These are phyloP conservation scores for Columba janthina DNA, from an alignment of 2,113 vertebrate genomes.

Conservation along the genomic window DNA sequence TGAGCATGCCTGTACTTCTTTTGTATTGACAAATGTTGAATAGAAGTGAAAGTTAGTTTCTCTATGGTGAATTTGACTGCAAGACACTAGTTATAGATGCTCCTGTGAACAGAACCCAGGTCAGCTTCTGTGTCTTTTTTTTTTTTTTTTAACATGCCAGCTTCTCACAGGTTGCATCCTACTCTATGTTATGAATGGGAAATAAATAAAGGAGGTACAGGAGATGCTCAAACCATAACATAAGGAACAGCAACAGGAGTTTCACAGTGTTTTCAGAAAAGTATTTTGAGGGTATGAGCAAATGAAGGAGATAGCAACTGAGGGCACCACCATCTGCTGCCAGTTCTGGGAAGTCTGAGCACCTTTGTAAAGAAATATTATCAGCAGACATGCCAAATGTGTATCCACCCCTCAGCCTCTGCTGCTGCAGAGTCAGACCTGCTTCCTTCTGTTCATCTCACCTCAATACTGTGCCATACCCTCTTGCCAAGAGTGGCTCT, in stretches of 20 bases:
- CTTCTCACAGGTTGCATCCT: background rate
- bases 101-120: background rate
- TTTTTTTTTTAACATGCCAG: background rate
- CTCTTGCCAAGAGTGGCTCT: background rate
- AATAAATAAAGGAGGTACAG: background rate
- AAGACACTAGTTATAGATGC: background rate
- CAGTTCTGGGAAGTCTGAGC: background rate
- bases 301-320: background rate
- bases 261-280: background rate
- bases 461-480: rapidly evolving
- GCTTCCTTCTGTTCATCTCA: background rate
- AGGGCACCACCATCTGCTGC: background rate
- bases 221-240: background rate
- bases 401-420: background rate
- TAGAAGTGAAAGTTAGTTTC: background rate
- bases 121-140: background rate
- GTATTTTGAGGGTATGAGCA: background rate
- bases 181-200: background rate
- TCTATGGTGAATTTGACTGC: no score
- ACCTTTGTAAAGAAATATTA: background rate
- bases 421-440: background rate
- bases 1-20: background rate
- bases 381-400: background rate
- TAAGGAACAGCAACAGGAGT: background rate
- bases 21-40: background rate